These are phyloP conservation scores for Macaria liturata DNA, from an alignment of 2,888 invertebrate species.

Conservation along the genomic window DNA sequence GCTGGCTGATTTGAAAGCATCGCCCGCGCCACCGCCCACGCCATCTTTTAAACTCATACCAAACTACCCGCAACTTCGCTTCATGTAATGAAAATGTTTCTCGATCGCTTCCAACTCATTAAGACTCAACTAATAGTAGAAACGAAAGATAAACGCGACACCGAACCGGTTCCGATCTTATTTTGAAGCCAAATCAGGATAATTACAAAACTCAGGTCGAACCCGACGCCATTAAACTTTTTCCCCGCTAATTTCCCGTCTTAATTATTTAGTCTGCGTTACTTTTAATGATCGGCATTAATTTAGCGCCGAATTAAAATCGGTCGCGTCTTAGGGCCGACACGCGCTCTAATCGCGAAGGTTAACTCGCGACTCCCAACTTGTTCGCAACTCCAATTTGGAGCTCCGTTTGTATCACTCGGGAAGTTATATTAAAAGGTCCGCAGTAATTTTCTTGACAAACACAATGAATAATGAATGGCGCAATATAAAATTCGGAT, in stretches of 20 bases:
- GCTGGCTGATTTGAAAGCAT: slow-evolving; percentile 72
- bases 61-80: slow-evolving; percentile 32
- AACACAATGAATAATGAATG: slow-evolving; percentile 80
- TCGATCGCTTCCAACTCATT: slow-evolving; percentile 32
- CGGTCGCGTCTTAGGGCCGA: slow-evolving; percentile 56
- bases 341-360: slow-evolving; percentile 67
- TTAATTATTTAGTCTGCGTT: slow-evolving; percentile 34
- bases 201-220: slow-evolving; percentile 20
- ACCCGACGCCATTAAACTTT: slow-evolving; percentile 21
- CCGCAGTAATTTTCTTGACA: slow-evolving; percentile 81
- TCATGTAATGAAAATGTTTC: slow-evolving; percentile 34
- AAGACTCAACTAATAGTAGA: slow-evolving; percentile 27
- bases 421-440: slow-evolving; percentile 82
- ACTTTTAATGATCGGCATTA: slow-evolving; percentile 62
- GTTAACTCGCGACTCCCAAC: slow-evolving; percentile 65
- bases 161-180: slow-evolving; percentile 15
- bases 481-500: slow-evolving; percentile 80
- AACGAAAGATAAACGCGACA: slow-evolving; percentile 23
- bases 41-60: slow-evolving; percentile 59
- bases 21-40: slow-evolving; percentile 41
- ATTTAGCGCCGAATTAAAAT: slow-evolving; percentile 67
- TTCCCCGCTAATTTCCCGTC: slow-evolving; percentile 20
- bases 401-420: slow-evolving; percentile 67
- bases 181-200: slow-evolving; percentile 12
- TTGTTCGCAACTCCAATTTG: slow-evolving; percentile 75